These are phyloP conservation scores for Chrysogorgia sp. DNA, from an alignment of 92 coral and sea anemone species.

Conservation along the genomic window DNA sequence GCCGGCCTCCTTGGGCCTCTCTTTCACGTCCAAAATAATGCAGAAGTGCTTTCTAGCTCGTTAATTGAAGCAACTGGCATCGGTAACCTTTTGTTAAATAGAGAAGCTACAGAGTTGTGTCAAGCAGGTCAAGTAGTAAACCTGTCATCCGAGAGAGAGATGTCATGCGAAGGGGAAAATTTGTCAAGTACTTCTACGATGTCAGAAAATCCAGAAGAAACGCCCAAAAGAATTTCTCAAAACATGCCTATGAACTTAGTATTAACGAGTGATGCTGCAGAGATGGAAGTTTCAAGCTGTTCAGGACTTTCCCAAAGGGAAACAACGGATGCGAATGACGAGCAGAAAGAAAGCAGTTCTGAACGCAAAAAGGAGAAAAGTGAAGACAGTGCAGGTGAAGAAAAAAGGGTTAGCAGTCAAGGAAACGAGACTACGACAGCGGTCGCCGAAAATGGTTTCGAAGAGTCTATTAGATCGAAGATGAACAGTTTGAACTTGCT, in stretches of 20 bases:
- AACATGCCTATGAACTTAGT: background rate
- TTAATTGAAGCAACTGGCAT: background rate
- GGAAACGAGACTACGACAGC: no score
- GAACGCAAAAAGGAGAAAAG: background rate
- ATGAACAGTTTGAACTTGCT: background rate
- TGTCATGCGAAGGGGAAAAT: no score
- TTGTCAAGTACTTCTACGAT: no score
- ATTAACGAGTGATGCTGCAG: background rate
- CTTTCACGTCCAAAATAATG: background rate
- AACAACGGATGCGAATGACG: background rate
- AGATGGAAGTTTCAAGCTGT: background rate
- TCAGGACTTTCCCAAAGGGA: background rate
- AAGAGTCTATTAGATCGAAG: background rate
- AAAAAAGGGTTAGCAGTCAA: background rate
- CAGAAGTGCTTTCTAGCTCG: background rate
- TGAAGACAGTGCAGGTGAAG: background rate
- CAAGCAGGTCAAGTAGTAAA: no score
- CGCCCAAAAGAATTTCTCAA: no score
- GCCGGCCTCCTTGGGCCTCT: background rate
- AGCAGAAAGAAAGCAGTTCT: background rate
- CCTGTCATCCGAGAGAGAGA: no score
- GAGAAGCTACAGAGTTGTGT: no score
- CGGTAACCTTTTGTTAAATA: no score
- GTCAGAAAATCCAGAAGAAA: no score
- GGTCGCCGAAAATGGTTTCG: background rate